Evolutionary conservation across 2,797 vertebrate genomes (phyloP).

Genomic region (Toxotes lorentzi): DNA sequence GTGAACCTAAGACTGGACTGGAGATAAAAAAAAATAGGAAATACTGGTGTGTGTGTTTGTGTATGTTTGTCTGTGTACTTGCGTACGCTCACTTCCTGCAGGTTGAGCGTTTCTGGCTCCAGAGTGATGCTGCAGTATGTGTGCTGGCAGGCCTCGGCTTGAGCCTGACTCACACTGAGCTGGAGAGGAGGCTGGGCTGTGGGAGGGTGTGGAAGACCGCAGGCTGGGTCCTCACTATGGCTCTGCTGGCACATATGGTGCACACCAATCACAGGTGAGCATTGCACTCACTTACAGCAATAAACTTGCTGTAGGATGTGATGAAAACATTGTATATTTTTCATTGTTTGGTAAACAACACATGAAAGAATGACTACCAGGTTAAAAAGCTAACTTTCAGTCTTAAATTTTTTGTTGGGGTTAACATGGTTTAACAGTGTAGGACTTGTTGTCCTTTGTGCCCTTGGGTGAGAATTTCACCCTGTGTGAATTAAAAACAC

Average conservation of each 20-base stretch:
- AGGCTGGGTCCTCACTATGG: constrained; percentile 88
- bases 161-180: constrained; percentile 72
- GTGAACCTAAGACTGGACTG: neutral
- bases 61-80: neutral
- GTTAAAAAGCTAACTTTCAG: constrained; percentile 2
- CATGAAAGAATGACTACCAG: neutral
- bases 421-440: neutral
- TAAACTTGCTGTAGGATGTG: constrained; percentile 3
- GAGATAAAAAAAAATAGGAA: constrained; percentile 5
- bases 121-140: constrained; percentile 92
- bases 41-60: constrained; percentile 7
- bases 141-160: constrained; percentile 93
- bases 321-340: constrained; percentile 3
- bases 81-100: constrained; percentile 62
- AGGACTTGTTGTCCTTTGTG: neutral
- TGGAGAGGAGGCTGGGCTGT: constrained; percentile 75
- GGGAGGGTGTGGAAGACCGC: constrained; percentile 76
- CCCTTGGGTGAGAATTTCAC: neutral
- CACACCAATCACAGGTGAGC: constrained; percentile 92
- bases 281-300: neutral
- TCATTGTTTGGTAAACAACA: constrained; percentile 8
- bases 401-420: neutral
- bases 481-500: neutral
- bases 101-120: constrained; percentile 99
- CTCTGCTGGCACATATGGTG: constrained; percentile 86